These are phyloP conservation scores for Pentalonia nigronervosa DNA, from an alignment of 1,140 invertebrate genomes.

Conservation along the genomic window DNA sequence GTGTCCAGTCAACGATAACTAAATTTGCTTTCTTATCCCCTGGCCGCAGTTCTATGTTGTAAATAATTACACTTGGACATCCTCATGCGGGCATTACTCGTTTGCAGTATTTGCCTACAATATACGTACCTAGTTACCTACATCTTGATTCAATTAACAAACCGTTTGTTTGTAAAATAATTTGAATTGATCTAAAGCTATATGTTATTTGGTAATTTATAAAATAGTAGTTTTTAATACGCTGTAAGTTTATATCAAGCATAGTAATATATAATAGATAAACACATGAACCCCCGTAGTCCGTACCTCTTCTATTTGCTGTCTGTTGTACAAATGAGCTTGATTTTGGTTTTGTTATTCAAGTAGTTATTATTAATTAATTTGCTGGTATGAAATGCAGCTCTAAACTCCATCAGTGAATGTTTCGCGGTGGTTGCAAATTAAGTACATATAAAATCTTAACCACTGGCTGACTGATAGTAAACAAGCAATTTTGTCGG, in stretches of 20 bases:
- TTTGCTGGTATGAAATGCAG: background rate
- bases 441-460: background rate
- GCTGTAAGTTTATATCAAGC: background rate
- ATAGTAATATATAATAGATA: background rate
- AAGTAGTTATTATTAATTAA: background rate
- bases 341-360: background rate
- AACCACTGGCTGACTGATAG: background rate
- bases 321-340: background rate
- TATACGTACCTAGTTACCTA: background rate
- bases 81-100: background rate
- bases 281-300: background rate
- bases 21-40: constrained; percentile 22
- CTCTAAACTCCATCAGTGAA: background rate
- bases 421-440: background rate
- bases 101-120: background rate
- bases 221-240: background rate
- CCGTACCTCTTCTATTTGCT: background rate
- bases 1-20: constrained; percentile 40
- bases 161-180: background rate
- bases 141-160: background rate
- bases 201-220: background rate
- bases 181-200: background rate
- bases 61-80: background rate
- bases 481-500: background rate
- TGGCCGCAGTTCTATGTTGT: background rate